A percentile compares a stretch with the other conserved stretches of the same genome.
phyloP scores from a whole-genome alignment of 2,113 vertebrate species.

The Promerops cafer region DNA sequence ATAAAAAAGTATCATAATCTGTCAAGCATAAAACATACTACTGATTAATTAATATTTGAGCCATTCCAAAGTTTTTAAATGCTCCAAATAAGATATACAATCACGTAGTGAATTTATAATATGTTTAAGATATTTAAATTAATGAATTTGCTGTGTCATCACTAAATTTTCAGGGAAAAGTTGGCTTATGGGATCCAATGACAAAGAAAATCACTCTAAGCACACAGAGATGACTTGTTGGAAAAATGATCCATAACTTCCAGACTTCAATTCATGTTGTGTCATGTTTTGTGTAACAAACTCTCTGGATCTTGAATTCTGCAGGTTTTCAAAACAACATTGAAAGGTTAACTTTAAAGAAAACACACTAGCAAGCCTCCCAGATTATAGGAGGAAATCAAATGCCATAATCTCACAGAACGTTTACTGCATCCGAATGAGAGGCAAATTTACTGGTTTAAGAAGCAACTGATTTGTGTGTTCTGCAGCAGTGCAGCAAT shows the following conservation, averaged over 20 bases:
- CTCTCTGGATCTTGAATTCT: background rate
- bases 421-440: background rate
- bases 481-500: background rate
- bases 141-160: background rate
- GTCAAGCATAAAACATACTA: background rate
- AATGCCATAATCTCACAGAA: background rate
- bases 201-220: background rate
- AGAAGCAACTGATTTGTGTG: background rate
- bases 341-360: conserved; percentile 9
- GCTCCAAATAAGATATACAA: background rate
- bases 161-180: background rate
- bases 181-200: background rate
- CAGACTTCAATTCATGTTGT: conserved; percentile 16
- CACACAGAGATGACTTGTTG: background rate
- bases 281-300: background rate
- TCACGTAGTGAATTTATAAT: background rate
- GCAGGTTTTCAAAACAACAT: background rate
- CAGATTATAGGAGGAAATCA: background rate
- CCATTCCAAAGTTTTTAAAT: background rate
- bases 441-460: background rate
- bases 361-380: background rate
- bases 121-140: background rate
- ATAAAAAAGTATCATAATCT: background rate
- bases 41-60: conserved; percentile 20
- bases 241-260: conserved; percentile 24